Percentiles rank a stretch among this genome's conserved stretches.
phyloP scores from a whole-genome alignment of 2,113 vertebrate genomes.

The Pelvicachromis taeniatus region DNA sequence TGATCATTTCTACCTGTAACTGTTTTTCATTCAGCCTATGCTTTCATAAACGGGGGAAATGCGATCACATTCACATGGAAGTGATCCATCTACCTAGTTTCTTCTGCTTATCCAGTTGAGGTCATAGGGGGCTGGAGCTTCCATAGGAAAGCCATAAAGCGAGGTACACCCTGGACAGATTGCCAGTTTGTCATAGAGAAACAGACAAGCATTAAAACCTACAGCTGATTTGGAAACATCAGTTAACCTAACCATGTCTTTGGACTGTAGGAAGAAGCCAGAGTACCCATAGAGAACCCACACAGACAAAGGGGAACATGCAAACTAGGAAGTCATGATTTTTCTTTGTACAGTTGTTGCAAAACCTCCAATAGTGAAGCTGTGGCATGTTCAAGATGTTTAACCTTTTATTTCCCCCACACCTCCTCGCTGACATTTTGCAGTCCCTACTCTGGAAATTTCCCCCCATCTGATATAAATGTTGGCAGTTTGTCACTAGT shows the following conservation, averaged over 20 bases:
- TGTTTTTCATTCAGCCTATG: background rate
- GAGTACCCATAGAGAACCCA: fast-evolving
- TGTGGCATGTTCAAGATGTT: background rate
- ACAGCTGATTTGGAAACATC: background rate
- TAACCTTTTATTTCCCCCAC: background rate
- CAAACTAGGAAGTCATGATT: background rate
- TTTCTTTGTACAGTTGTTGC: background rate
- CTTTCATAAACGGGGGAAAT: background rate
- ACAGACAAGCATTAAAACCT: background rate
- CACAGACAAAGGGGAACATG: background rate
- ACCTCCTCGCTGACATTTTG: background rate
- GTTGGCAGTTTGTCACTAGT: background rate
- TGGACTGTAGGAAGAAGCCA: background rate
- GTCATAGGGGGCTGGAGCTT: background rate
- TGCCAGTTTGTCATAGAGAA: background rate
- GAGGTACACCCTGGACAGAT: background rate
- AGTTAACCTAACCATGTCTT: background rate
- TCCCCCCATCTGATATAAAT: background rate
- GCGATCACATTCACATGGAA: background rate
- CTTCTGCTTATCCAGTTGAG: too few relatives aligned
- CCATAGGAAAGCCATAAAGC: background rate
- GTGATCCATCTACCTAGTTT: background rate
- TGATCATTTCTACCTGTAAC: background rate
- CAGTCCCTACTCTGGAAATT: fast-evolving
- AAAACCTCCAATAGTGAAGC: background rate